Conservation (phyloP, 1,140 invertebrate genomes). For the Pogonus chalceus region DNA sequence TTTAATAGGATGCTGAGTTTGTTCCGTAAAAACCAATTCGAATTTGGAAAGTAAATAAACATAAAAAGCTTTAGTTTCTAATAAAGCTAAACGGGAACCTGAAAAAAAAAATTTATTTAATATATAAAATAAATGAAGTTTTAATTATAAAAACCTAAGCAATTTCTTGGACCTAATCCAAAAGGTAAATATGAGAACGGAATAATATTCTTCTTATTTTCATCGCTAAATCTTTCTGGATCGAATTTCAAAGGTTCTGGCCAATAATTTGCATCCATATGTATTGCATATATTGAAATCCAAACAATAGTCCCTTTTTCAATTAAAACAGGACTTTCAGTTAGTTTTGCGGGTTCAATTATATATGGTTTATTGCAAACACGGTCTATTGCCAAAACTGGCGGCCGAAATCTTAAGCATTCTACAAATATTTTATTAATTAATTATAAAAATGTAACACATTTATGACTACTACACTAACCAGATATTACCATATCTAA, state of each 20-base stretch:
- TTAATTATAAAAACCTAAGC: conserved; percentile 23
- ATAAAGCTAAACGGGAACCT: conserved; percentile 29
- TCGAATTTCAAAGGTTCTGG: conserved; percentile 32
- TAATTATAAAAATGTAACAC: too few relatives aligned
- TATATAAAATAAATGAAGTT: too few relatives aligned
- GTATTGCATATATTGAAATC: too few relatives aligned
- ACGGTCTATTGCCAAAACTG: conserved; percentile 10
- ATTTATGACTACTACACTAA: too few relatives aligned
- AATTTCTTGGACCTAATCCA: conserved; percentile 40
- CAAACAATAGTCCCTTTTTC: too few relatives aligned
- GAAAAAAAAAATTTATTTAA: too few relatives aligned
- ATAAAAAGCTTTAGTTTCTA: conserved; percentile 2
- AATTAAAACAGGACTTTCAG: background rate
- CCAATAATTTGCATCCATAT: conserved; percentile 17
- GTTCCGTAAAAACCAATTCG: background rate
- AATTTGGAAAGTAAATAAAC: conserved; percentile 6
- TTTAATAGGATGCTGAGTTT: conserved; percentile 6
- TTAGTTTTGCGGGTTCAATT: conserved; percentile 11
- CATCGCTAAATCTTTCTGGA: conserved; percentile 34
- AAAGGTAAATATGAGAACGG: conserved; percentile 44
- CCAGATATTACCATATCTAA: conserved; percentile 38
- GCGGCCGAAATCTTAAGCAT: conserved; percentile 16
- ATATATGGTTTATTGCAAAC: conserved; percentile 16
- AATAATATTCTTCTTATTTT: conserved; percentile 29
- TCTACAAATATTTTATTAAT: conserved; percentile 15